Evolutionary conservation across 2,888 invertebrate genomes (phyloP), one percentile per base, ranked within the genome.

Genomic region (Drosophila aldrichi): DNA sequence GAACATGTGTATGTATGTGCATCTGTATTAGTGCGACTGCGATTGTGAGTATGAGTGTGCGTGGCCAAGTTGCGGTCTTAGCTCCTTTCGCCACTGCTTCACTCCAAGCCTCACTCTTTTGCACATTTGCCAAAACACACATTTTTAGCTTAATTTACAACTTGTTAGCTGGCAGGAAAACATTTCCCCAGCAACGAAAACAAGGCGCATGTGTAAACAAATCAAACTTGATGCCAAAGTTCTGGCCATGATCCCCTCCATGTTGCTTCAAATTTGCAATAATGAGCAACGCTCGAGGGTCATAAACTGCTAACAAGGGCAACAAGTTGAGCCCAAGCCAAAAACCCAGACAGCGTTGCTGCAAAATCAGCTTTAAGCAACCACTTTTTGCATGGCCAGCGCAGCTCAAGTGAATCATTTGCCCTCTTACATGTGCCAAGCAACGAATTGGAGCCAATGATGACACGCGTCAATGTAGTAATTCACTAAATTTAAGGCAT

Each of bases 121-220:
- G 71, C 77, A 71, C 84, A 77, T 77, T 80, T 81, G 81, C 81
- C 84, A 83, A 81, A 81, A 80, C 77, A 83, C 75, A 83, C 81
- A 83, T 74, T 86, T 82, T 85, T 79, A 81, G 84, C 82, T 84
- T 81, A 88, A 84, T 84, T 84, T 84, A 84, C 88, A 87, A 84
- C 84, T 84, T 85, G 84, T 85, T 85, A 81, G 82, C 85, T 80
- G 86, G 70, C 86, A 81, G 77, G 79, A 82, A 76, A 83, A 82
- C 70, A 72, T 65, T 71, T 58, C 54, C 46, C 66, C 55, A 68
- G 62, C 63, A 67, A 67, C 64, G 72, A 69, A 69, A 75, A 70
- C 75, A 77, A 70, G 77, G 75, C 80, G 72, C 77, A 86, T 82
- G 71, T 82, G 78, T 78, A 82, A 82, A 82, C 83, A 82, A 86